Evolutionary conservation across 1,140 invertebrate genomes (phyloP).

Genomic region (Macrobrachium nipponense): DNA sequence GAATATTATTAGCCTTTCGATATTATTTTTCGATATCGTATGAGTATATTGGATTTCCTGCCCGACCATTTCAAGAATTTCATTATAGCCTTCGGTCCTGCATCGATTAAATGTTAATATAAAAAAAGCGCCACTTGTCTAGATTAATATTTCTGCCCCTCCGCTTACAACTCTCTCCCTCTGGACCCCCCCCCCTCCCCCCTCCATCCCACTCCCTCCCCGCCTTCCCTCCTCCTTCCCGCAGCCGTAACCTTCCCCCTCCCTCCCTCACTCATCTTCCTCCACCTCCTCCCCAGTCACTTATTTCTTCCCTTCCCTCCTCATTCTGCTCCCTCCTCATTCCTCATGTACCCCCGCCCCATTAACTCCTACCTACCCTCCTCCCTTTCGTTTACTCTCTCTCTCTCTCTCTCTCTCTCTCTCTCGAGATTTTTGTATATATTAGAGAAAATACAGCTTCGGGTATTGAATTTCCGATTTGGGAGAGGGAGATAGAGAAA

Average conservation of each 20-base stretch:
- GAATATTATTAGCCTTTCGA: conserved; percentile 34
- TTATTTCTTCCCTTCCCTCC: too few species aligned
- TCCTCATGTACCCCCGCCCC: too few species aligned
- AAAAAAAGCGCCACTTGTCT: conserved; percentile 41
- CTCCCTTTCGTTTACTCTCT: background rate
- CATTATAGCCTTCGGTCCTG: conserved; percentile 23
- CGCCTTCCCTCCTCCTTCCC: background rate
- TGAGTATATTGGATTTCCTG: conserved; percentile 35
- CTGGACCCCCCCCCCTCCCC: background rate
- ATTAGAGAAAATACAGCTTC: conserved; percentile 42
- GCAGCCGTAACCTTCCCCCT: background rate
- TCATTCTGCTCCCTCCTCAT: too few species aligned
- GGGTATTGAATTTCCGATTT: conserved; percentile 47
- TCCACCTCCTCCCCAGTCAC: background rate
- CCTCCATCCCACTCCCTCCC: background rate
- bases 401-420: background rate
- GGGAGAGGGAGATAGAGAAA: background rate
- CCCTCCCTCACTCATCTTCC: background rate
- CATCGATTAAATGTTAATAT: conserved; percentile 40
- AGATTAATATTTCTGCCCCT: conserved; percentile 37
- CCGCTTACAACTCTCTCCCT: background rate
- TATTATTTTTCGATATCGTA: conserved; percentile 30
- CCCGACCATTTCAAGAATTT: conserved; percentile 37
- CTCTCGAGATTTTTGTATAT: conserved; percentile 33
- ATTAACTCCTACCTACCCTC: too few species aligned